Base-by-base conservation (phyloP, 2,113 vertebrate genomes). In the Pollimyrus isidori region DNA sequence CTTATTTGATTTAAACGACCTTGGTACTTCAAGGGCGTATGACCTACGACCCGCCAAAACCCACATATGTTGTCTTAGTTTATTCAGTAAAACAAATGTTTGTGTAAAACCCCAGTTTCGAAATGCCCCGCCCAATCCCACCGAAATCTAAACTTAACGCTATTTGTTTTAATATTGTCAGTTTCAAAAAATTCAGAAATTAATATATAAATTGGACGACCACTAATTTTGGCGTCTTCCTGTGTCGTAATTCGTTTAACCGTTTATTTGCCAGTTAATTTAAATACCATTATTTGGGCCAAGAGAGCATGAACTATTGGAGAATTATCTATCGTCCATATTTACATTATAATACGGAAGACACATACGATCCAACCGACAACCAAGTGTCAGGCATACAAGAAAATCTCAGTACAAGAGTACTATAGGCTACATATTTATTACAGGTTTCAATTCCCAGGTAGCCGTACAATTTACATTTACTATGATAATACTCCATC, bases 41-140 rank as follows among this genome's bases (percentile, higher is more conserved):
- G 96, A 97, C 97, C 97, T 95, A 58, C 97, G 97, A 98, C 96
- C 97, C 93, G 62, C 94, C 95, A 96, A 96, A 88, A 95, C 96
- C 96, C 96, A 96, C 96, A 97, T 97, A 96, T 96, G 96, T 94
- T 94, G 94, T 92, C 94, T 91, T 94, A 94, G 94, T 92, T 94
- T 91, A 92, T 93, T 95, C 93, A 92, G 94, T 94, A 96, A 96
- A 96, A 95, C 94, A 95, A 95, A 93, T 93, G 92, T 89, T 93
- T 91, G 93, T 93, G 93, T 94, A 96, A 96, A 96, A 97, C 95
- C 95, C 95, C 93, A 93, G 94, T 94, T 93, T 93, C 91, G 89
- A 89, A 88, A 86, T 85, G 73, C 53, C 10, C 10, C 90, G 86
- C 50, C 49, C 85, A 35, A 15, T 52, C 85, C 50, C 30, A 30